Conservation (phyloP, 2,888 invertebrate species). For the Sphinx pinastri region DNA sequence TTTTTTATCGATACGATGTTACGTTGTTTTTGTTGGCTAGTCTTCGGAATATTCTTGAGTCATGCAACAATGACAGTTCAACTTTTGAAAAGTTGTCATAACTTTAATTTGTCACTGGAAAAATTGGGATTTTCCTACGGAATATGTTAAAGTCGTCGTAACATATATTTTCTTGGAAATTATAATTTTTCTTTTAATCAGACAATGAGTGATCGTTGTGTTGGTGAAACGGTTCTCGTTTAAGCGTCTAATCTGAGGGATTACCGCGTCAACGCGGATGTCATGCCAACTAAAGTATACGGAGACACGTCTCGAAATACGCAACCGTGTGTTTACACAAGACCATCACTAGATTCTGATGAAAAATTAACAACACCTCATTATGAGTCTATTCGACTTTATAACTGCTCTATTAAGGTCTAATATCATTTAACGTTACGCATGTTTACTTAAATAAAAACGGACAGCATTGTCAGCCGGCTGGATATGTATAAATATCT, state of each 20-base stretch:
- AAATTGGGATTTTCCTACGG: neutral
- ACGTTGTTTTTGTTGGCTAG: conserved; percentile 12
- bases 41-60: neutral
- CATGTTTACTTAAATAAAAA: conserved; percentile 22
- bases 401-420: neutral
- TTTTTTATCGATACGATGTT: neutral
- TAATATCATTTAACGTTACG: conserved; percentile 15
- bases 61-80: conserved; percentile 6
- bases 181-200: conserved; percentile 20
- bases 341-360: conserved; percentile 53
- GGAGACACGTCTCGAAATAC: conserved; percentile 69
- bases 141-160: conserved; percentile 2
- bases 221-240: conserved; percentile 29
- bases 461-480: conserved; percentile 45
- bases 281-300: conserved; percentile 57
- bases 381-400: conserved; percentile 31
- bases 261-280: conserved; percentile 69
- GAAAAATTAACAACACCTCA: conserved; percentile 37
- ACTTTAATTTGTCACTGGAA: conserved; percentile 2
- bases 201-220: conserved; percentile 33
- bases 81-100: conserved; percentile 22
- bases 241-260: conserved; percentile 68
- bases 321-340: conserved; percentile 68
- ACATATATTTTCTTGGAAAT: conserved; percentile 21
- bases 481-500: conserved; percentile 39